Percentiles rank a stretch among this genome's conserved stretches.
These are phyloP conservation scores for Phylloscopus collybita DNA, from an alignment of 2,797 vertebrate genomes.

Conservation along the genomic window DNA sequence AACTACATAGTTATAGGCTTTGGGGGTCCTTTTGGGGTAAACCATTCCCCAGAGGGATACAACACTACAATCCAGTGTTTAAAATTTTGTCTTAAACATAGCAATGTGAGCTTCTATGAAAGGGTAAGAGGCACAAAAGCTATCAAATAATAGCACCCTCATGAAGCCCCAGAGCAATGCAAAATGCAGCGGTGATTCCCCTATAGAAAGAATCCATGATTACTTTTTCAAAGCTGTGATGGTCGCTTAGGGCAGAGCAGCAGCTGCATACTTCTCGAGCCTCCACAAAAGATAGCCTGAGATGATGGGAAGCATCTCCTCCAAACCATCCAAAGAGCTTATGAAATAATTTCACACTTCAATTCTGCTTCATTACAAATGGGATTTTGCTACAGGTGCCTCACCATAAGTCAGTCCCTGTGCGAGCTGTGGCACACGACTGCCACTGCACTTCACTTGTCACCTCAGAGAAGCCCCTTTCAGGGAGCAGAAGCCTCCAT, in stretches of 20 bases:
- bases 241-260: not conserved
- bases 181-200: not conserved
- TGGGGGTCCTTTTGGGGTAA: too few relatives aligned
- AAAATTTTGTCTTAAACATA: not conserved
- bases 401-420: not conserved
- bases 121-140: not conserved
- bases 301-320: not conserved
- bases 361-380: not conserved
- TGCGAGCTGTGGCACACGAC: rapidly evolving
- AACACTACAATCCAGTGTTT: not conserved
- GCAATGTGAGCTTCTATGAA: not conserved
- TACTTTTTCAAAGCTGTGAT: not conserved
- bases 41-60: too few relatives aligned
- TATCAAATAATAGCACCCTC: not conserved
- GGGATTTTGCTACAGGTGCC: not conserved
- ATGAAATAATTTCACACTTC: not conserved
- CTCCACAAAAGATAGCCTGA: not conserved
- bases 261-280: not conserved
- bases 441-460: not conserved
- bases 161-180: not conserved
- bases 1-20: too few relatives aligned
- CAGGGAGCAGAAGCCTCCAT: not conserved
- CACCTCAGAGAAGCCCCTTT: not conserved
- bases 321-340: not conserved
- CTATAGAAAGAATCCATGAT: not conserved